phyloP scores from a whole-genome alignment of 1,140 invertebrate genomes.

The Brachionus rubens region DNA sequence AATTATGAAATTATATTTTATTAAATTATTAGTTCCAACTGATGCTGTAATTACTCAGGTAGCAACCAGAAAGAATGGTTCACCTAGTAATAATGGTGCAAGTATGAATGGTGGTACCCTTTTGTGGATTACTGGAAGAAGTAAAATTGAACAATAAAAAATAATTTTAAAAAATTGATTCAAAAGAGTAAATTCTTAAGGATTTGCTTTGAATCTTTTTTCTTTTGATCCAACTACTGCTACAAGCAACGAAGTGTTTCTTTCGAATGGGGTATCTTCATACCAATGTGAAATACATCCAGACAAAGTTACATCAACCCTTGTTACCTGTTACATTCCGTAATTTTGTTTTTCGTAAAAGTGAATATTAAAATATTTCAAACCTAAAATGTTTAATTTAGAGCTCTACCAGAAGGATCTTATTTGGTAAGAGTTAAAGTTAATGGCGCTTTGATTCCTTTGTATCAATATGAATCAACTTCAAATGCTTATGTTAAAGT shows the following conservation, averaged over 20 bases:
- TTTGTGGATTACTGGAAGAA: neutral
- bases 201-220: constrained; percentile 16
- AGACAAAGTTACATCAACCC: constrained; percentile 31
- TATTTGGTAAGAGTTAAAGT: constrained; percentile 34
- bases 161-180: neutral
- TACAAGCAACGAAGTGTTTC: constrained; percentile 5
- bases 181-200: neutral
- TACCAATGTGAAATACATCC: constrained; percentile 26
- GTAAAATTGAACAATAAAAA: neutral
- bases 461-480: constrained; percentile 32
- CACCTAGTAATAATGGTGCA: neutral
- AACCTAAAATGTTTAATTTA: neutral
- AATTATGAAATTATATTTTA: neutral
- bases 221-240: neutral
- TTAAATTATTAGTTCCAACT: neutral
- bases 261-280: neutral
- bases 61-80: constrained; percentile 1
- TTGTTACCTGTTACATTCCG: constrained; percentile 26
- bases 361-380: neutral
- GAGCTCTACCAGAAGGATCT: neutral
- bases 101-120: constrained; percentile 33
- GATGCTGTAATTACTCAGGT: constrained; percentile 3
- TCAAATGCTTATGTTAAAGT: neutral
- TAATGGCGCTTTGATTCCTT: constrained; percentile 14
- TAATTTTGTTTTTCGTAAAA: neutral